Evolutionary conservation across 2,113 vertebrate genomes (phyloP).

Genomic region (Nothobranchius furzeri): DNA sequence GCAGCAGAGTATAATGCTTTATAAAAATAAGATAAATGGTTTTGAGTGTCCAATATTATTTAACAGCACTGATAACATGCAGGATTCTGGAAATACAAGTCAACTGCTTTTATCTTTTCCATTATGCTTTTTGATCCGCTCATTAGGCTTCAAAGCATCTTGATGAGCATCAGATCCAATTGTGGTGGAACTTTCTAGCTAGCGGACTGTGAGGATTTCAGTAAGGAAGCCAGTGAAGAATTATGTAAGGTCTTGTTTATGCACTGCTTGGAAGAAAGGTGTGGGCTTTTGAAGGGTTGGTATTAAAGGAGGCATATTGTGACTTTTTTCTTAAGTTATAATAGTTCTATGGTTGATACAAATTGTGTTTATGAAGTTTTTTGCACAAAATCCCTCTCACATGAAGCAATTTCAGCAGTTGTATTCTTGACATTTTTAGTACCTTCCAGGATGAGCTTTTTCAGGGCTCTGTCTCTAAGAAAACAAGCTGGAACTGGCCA

Average conservation of each 20-base stretch:
- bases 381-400: no score
- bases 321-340: no score
- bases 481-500: no score
- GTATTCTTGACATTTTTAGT: no score
- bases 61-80: background rate
- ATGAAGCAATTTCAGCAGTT: no score
- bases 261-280: background rate
- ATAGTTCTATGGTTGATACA: no score
- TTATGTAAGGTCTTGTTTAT: background rate
- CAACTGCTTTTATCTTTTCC: constrained; percentile 16
- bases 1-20: background rate
- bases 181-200: background rate
- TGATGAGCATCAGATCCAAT: constrained; percentile 11
- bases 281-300: background rate
- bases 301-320: no score
- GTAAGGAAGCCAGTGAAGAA: background rate
- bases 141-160: constrained; percentile 19
- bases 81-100: background rate
- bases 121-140: constrained; percentile 20
- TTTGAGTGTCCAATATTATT: background rate
- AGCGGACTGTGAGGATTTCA: background rate
- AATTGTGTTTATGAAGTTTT: no score
- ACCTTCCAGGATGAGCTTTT: no score
- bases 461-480: no score
- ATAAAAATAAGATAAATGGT: background rate